Conservation (phyloP, 2,888 invertebrate species). For the Sacculina carcini region DNA sequence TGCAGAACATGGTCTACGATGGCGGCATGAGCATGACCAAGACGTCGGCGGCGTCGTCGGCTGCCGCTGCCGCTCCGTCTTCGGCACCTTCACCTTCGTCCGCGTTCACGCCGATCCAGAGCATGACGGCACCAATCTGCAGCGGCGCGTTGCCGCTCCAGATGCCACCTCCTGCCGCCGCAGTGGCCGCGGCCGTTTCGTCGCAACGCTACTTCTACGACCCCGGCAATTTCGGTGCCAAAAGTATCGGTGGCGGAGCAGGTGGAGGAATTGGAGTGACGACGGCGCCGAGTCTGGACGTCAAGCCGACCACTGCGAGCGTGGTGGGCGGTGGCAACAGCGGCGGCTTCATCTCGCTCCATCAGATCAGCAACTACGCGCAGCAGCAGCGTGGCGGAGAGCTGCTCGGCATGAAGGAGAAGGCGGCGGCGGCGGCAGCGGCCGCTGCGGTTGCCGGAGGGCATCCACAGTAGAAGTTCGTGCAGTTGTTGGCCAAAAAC, state of each 20-base stretch:
- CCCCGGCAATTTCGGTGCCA: background rate
- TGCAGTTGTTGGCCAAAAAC: no score
- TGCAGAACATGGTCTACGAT: background rate
- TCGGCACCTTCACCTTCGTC: background rate
- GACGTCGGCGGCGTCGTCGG: no score
- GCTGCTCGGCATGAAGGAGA: background rate
- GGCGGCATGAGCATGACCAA: background rate
- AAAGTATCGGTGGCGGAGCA: background rate
- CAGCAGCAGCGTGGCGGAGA: constrained; percentile 1
- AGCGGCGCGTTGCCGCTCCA: no score
- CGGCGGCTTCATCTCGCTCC: background rate
- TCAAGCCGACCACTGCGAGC: background rate
- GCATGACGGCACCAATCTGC: background rate
- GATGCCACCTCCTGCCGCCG: background rate
- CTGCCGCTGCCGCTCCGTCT: background rate
- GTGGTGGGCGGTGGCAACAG: no score
- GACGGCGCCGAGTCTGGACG: background rate
- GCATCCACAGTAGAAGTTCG: no score
- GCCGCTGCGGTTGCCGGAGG: background rate
- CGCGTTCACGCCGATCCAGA: constrained; percentile 1
- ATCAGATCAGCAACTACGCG: constrained; percentile 2
- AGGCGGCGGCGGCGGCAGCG: background rate
- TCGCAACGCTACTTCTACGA: constrained; percentile 2
- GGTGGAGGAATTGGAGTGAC: no score
- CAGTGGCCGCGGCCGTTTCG: no score